phyloP scores from a whole-genome alignment of 1,140 invertebrate species.

The Drosophila pseudoananassae region DNA sequence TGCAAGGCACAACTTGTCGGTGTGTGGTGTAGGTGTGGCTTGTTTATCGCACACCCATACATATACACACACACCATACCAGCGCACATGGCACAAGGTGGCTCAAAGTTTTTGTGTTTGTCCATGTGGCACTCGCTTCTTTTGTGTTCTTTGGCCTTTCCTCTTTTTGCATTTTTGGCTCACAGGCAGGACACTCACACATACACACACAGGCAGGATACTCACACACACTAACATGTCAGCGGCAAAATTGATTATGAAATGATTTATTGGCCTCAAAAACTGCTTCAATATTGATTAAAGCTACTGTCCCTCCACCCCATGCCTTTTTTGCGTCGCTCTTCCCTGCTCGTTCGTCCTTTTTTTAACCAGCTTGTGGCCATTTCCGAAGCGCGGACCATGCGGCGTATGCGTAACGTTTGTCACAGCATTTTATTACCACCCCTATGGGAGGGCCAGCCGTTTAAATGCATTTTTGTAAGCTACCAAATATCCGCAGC shows the following conservation, averaged over 20 bases:
- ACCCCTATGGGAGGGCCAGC: background rate
- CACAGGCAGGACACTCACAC: slow-evolving; percentile 8
- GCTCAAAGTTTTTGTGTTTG: slow-evolving; percentile 67
- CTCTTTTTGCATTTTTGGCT: slow-evolving; percentile 39
- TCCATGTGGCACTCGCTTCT: slow-evolving; percentile 35
- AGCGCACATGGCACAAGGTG: slow-evolving; percentile 45
- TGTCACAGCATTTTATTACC: slow-evolving; percentile 59
- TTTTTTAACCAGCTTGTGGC: slow-evolving; percentile 31
- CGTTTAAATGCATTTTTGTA: slow-evolving; percentile 69
- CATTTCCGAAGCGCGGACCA: slow-evolving; percentile 43
- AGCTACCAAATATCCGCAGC: slow-evolving; percentile 56
- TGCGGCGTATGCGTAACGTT: slow-evolving; percentile 56
- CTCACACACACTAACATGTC: slow-evolving; percentile 40
- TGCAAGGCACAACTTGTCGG: slow-evolving; percentile 13
- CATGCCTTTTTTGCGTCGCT: slow-evolving; percentile 7
- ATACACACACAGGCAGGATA: slow-evolving; percentile 14
- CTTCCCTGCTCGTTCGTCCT: background rate
- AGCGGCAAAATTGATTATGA: slow-evolving; percentile 80
- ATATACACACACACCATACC: slow-evolving; percentile 18
- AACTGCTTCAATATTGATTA: slow-evolving; percentile 82
- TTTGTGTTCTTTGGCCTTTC: slow-evolving; percentile 23
- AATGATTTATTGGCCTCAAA: slow-evolving; percentile 82
- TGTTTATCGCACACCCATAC: slow-evolving; percentile 43
- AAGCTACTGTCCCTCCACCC: slow-evolving; percentile 51
- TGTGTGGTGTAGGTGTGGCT: slow-evolving; percentile 19